A percentile compares a stretch with the other conserved stretches of the same genome.
Evolutionary conservation across 2,113 vertebrate genomes (phyloP).

Genomic region (Vidua macroura): DNA sequence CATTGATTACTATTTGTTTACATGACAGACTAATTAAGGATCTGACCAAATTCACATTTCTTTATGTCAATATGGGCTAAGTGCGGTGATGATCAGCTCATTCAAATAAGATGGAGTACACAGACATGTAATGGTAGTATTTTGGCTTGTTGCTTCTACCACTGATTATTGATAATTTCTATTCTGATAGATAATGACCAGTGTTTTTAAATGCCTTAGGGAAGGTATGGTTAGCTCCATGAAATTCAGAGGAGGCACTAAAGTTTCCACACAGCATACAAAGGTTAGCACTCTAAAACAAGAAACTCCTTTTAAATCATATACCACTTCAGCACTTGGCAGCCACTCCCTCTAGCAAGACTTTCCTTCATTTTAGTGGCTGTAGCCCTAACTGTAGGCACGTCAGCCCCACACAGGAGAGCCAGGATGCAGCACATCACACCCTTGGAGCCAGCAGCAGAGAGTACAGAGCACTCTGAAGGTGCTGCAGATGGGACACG

Average conservation of each 20-base stretch:
- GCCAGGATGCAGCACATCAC: neutral
- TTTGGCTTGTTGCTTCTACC: neutral
- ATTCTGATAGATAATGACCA: neutral
- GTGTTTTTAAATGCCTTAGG: neutral
- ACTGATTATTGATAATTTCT: neutral
- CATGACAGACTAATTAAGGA: neutral
- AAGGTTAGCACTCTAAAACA: neutral
- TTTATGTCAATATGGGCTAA: neutral
- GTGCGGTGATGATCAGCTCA: neutral
- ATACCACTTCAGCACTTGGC: neutral
- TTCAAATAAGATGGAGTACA: neutral
- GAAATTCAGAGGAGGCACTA: neutral
- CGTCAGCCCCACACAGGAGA: neutral
- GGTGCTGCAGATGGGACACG: neutral
- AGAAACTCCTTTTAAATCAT: neutral
- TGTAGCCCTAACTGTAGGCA: neutral
- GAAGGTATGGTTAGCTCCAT: neutral
- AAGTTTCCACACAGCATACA: neutral
- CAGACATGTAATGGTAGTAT: neutral
- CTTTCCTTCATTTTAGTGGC: neutral
- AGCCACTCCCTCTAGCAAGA: neutral
- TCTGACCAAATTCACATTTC: neutral
- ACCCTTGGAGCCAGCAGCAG: neutral
- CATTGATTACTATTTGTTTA: neutral
- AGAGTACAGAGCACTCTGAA: neutral